phyloP scores from a whole-genome alignment of 2,113 vertebrate species.

The Semicossyphus pulcher region DNA sequence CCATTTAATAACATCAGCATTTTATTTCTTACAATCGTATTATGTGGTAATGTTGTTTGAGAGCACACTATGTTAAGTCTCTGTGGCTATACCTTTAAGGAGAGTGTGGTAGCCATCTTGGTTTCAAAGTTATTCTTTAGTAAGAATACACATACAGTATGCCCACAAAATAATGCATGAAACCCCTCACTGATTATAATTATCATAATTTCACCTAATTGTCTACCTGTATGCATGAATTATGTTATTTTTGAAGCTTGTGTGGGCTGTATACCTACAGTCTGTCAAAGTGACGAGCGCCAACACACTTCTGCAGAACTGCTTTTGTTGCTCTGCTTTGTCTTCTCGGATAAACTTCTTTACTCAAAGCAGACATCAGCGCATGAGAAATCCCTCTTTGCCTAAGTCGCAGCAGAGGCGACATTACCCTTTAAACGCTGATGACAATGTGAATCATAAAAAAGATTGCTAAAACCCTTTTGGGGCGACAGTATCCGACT shows the following conservation, averaged over 20 bases:
- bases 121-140: slow-evolving; percentile 31
- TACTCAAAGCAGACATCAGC: slow-evolving; percentile 12
- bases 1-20: neutral
- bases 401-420: slow-evolving; percentile 21
- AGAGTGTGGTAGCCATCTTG: neutral
- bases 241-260: slow-evolving; percentile 65
- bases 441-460: slow-evolving; percentile 62
- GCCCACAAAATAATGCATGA: slow-evolving; percentile 28
- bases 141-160: slow-evolving; percentile 1
- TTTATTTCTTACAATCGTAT: neutral
- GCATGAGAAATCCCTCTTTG: slow-evolving; percentile 14
- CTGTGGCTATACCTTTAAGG: neutral
- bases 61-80: neutral
- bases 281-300: slow-evolving; percentile 58
- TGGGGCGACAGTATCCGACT: slow-evolving; percentile 44
- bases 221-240: slow-evolving; percentile 61
- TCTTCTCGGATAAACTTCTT: slow-evolving; percentile 19
- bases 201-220: slow-evolving; percentile 73
- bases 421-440: slow-evolving; percentile 53
- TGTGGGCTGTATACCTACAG: slow-evolving; percentile 72
- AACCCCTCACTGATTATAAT: slow-evolving; percentile 69
- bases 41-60: neutral
- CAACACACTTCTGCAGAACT: slow-evolving; percentile 21
- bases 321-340: slow-evolving; percentile 23
- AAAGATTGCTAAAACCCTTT: slow-evolving; percentile 58